Conservation (phyloP, 2,888 invertebrate species). For the Pseudococcus viburni region DNA sequence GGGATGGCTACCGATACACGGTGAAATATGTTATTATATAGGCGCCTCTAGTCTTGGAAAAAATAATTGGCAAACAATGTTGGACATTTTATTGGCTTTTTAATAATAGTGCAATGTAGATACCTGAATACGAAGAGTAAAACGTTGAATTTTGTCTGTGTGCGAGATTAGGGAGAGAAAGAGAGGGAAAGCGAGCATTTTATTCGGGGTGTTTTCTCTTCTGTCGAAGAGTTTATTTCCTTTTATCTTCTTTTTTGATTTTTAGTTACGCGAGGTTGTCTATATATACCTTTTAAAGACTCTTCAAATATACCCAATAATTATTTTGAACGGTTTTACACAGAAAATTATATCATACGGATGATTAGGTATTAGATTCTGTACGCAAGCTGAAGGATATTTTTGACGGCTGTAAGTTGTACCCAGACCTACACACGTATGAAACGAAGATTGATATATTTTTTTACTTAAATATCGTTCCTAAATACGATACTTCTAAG, state of each 20-base stretch:
- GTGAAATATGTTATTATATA: slow-evolving; percentile 60
- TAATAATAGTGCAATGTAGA: slow-evolving; percentile 59
- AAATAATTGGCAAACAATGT: slow-evolving; percentile 65
- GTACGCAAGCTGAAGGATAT: background rate
- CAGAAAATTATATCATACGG: slow-evolving; percentile 53
- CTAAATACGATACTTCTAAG: background rate
- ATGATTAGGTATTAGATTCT: slow-evolving; percentile 7
- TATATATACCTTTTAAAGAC: slow-evolving; percentile 30
- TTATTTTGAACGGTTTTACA: slow-evolving; percentile 54
- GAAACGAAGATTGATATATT: slow-evolving; percentile 45
- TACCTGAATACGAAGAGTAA: no score
- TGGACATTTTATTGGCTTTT: slow-evolving; percentile 65
- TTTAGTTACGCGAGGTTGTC: background rate
- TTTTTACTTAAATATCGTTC: background rate
- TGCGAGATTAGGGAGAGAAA: background rate
- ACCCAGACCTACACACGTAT: background rate
- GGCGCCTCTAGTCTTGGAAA: slow-evolving; percentile 63
- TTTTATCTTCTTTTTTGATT: background rate
- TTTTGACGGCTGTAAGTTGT: slow-evolving; percentile 23
- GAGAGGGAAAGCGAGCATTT: background rate
- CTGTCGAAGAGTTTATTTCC: slow-evolving; percentile 9
- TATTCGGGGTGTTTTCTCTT: background rate
- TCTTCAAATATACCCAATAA: slow-evolving; percentile 57
- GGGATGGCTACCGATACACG: slow-evolving; percentile 60
- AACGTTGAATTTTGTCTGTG: background rate